phyloP scores from a whole-genome alignment of 1,140 invertebrate species.

The Brachionus plicatilis region DNA sequence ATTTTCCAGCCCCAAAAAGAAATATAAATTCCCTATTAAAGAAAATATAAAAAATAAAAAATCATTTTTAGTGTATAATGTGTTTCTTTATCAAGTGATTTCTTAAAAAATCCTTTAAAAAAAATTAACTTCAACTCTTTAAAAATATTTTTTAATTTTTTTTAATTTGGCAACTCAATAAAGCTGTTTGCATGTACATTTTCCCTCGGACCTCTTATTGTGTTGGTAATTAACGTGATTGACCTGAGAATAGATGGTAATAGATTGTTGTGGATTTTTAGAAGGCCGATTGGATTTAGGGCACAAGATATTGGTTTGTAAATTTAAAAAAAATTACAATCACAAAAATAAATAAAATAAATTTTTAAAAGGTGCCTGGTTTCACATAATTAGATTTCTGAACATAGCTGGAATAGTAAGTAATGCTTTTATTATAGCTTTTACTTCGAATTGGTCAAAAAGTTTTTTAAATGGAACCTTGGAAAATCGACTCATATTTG shows the following conservation, averaged over 20 bases:
- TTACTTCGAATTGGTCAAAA: constrained; percentile 51
- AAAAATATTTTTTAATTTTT: background rate
- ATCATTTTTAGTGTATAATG: no score
- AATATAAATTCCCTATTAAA: no score
- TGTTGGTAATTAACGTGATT: constrained; percentile 50
- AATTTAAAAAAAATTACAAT: background rate
- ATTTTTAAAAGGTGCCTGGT: constrained; percentile 55
- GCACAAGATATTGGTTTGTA: constrained; percentile 56
- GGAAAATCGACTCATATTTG: constrained; percentile 15
- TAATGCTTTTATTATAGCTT: constrained; percentile 57
- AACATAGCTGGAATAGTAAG: constrained; percentile 56
- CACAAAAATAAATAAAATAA: background rate
- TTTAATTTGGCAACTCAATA: constrained; percentile 8
- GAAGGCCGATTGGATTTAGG: constrained; percentile 53
- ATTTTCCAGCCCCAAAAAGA: no score
- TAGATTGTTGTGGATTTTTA: constrained; percentile 54
- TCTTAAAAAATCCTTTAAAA: no score
- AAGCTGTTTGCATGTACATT: constrained; percentile 58
- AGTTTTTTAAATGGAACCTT: background rate
- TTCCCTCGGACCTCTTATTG: constrained; percentile 55
- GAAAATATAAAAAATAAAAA: no score
- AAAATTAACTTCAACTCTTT: no score
- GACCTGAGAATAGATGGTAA: constrained; percentile 56
- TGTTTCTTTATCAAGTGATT: no score
- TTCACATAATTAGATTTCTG: constrained; percentile 53